Percentiles rank a stretch among this genome's conserved stretches.
Evolutionary conservation across 2,888 invertebrate genomes (phyloP).

Genomic region (Eumacrocentrus americanus): DNA sequence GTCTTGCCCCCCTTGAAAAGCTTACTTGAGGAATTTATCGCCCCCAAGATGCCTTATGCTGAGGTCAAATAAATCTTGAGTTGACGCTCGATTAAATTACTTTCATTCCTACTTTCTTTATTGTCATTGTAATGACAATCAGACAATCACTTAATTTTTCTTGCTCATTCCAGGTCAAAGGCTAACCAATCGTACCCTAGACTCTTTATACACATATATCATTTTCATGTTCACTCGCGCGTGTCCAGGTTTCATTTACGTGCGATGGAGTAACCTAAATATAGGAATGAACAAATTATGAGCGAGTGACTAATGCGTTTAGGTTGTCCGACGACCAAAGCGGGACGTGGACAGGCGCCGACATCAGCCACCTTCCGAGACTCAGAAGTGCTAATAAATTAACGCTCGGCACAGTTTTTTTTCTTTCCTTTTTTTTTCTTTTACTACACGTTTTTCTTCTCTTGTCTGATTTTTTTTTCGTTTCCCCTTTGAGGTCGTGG

Average conservation of each 20-base stretch:
- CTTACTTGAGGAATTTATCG: constrained; percentile 21
- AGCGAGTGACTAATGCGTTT: constrained; percentile 47
- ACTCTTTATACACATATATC: constrained; percentile 3
- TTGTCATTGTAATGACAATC: too few relatives aligned
- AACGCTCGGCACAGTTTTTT: constrained; percentile 24
- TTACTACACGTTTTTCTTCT: background rate
- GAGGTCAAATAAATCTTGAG: constrained; percentile 11
- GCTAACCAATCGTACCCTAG: background rate
- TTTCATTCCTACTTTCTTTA: background rate
- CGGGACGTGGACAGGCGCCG: constrained; percentile 28
- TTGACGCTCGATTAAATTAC: constrained; percentile 7
- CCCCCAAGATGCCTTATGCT: constrained; percentile 8
- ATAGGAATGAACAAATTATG: constrained; percentile 52
- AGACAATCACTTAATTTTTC: background rate
- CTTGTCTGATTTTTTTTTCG: constrained; percentile 1
- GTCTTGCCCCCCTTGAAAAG: constrained; percentile 6
- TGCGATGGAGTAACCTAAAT: constrained; percentile 38
- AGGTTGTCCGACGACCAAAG: constrained; percentile 31
- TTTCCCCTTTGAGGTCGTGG: constrained; percentile 12
- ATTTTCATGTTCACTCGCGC: constrained; percentile 4
- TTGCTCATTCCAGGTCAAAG: background rate
- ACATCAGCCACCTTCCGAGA: constrained; percentile 26
- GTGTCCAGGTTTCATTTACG: constrained; percentile 10
- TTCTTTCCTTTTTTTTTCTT: constrained; percentile 15
- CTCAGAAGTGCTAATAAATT: constrained; percentile 42